These are phyloP conservation scores for Tribolium freemani DNA, from an alignment of 2,888 invertebrate species.

Conservation along the genomic window DNA sequence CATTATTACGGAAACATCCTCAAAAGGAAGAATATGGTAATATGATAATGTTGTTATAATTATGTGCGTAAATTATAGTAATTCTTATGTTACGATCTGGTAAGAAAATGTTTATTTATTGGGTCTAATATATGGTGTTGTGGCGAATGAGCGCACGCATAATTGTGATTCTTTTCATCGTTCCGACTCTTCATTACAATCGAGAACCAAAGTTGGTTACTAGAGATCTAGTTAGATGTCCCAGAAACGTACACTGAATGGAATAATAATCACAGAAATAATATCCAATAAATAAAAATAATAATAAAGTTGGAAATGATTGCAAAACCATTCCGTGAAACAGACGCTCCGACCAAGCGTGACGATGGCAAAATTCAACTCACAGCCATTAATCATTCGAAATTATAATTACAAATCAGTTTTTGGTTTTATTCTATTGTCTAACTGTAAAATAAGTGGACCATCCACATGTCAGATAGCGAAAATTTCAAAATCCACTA, in stretches of 20 bases:
- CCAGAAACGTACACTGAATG: slow-evolving; percentile 2
- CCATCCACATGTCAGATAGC: not conserved
- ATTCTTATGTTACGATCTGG: not conserved
- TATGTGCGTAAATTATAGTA: slow-evolving; percentile 6
- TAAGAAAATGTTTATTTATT: slow-evolving; percentile 13
- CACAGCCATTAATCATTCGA: slow-evolving; percentile 17
- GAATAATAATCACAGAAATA: slow-evolving; percentile 6
- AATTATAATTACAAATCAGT: slow-evolving; percentile 27
- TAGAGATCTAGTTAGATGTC: not conserved
- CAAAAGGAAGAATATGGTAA: not conserved
- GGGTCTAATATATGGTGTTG: slow-evolving; percentile 1
- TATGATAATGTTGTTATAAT: slow-evolving; percentile 1
- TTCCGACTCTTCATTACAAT: not conserved
- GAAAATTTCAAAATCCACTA: slow-evolving; percentile 8
- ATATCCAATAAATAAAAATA: slow-evolving; percentile 16
- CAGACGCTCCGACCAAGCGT: slow-evolving; percentile 21
- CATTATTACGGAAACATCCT: not conserved
- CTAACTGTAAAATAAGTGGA: slow-evolving; percentile 17
- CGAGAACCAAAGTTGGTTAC: not conserved
- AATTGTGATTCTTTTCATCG: not conserved
- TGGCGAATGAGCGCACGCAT: not conserved
- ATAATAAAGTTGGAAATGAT: slow-evolving; percentile 2
- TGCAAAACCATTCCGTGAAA: slow-evolving; percentile 20
- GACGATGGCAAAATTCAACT: slow-evolving; percentile 20
- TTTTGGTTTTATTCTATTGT: slow-evolving; percentile 22